phyloP scores from a whole-genome alignment of 2,888 invertebrate species.

The Sclerodermus sp. region DNA sequence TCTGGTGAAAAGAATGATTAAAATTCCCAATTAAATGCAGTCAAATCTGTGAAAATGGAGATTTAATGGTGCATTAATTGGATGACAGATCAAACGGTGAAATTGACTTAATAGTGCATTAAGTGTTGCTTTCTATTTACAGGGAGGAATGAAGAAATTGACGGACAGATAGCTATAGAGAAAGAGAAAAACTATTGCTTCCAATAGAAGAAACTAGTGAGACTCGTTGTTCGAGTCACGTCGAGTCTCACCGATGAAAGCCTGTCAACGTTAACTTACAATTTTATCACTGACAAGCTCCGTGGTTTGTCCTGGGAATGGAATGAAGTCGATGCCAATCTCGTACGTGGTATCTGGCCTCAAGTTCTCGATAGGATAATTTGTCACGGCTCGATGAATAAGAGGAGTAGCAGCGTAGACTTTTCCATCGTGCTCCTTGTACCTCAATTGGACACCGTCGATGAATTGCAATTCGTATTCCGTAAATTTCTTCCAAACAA shows the following conservation, averaged over 20 bases:
- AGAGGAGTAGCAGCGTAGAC: constrained; percentile 84
- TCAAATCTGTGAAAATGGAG: neutral
- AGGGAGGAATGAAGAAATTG: too few relatives aligned
- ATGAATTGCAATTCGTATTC: constrained; percentile 81
- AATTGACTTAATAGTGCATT: too few relatives aligned
- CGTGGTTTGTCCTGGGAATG: constrained; percentile 77
- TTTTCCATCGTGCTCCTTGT: constrained; percentile 79
- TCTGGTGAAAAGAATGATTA: constrained; percentile 26
- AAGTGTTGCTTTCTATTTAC: too few relatives aligned
- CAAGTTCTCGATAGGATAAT: constrained; percentile 76
- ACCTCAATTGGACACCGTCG: constrained; percentile 85
- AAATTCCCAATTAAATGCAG: constrained; percentile 1
- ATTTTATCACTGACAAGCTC: constrained; percentile 73
- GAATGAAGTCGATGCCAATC: constrained; percentile 80
- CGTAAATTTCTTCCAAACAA: constrained; percentile 81
- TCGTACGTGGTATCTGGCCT: constrained; percentile 80
- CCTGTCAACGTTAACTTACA: constrained; percentile 56
- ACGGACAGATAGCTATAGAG: too few relatives aligned
- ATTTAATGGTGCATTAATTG: neutral
- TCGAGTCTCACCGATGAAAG: too few relatives aligned
- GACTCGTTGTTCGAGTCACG: too few relatives aligned
- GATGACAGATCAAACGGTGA: too few relatives aligned
- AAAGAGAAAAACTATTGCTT: too few relatives aligned
- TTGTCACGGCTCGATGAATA: constrained; percentile 78
- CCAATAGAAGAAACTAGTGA: too few relatives aligned